phyloP scores from a whole-genome alignment of 2,113 vertebrate species.

The Morone saxatilis region DNA sequence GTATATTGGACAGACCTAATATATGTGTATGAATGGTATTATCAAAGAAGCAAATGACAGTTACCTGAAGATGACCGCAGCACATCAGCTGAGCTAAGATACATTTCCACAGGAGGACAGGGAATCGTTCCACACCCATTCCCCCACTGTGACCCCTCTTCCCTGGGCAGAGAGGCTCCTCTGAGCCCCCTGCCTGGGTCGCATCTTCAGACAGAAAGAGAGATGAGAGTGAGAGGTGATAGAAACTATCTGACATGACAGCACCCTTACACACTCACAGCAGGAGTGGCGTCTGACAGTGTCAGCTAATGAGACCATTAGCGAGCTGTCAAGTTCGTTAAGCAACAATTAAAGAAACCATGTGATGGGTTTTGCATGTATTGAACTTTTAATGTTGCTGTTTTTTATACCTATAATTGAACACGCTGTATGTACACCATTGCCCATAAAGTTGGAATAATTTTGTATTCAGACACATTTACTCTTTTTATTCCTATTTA shows the following conservation, averaged over 20 bases:
- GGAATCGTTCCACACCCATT: not conserved
- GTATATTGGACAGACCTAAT: too few species aligned
- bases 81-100: too few species aligned
- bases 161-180: not conserved
- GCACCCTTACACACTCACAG: constrained; percentile 45
- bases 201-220: constrained; percentile 30
- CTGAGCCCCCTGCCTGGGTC: not conserved
- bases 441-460: too few species aligned
- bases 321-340: constrained; percentile 59
- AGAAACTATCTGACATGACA: constrained; percentile 24
- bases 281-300: constrained; percentile 47
- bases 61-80: not conserved
- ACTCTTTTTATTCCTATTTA: too few species aligned
- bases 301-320: constrained; percentile 70
- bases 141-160: too few species aligned
- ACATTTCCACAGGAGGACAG: too few species aligned
- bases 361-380: constrained; percentile 24
- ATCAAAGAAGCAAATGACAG: not conserved
- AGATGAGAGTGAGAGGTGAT: constrained; percentile 20
- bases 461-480: too few species aligned
- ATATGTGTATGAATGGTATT: not conserved
- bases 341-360: constrained; percentile 51
- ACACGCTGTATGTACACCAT: too few species aligned
- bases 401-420: too few species aligned
- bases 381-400: constrained; percentile 9